Evolutionary conservation across 2,113 vertebrate species (phyloP).

Genomic region (Vireo altiloquus): DNA sequence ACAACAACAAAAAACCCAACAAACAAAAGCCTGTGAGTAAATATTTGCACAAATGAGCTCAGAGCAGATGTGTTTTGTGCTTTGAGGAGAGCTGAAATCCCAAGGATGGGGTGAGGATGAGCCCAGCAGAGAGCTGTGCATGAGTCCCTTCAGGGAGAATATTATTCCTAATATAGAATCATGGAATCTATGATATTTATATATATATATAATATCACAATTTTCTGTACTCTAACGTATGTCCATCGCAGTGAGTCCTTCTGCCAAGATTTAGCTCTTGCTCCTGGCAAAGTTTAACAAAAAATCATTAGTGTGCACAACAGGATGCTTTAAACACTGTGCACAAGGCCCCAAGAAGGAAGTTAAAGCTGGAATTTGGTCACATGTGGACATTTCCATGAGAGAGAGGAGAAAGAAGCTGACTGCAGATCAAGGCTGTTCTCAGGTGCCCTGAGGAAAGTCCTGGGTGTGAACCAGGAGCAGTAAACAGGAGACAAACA

Average conservation of each 20-base stretch:
- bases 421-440: accelerated
- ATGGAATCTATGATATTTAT: not conserved
- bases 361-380: not conserved
- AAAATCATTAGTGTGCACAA: not conserved
- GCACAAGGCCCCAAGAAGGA: not conserved
- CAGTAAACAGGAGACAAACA: not conserved
- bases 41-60: not conserved
- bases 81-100: not conserved
- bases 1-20: not conserved
- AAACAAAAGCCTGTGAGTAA: not conserved
- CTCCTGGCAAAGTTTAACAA: not conserved
- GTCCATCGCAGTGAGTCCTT: not conserved
- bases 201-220: not conserved
- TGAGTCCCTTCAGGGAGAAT: not conserved
- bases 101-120: not conserved
- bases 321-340: not conserved
- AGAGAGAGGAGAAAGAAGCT: not conserved
- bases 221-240: not conserved
- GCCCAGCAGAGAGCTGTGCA: not conserved
- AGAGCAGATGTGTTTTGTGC: not conserved
- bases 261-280: not conserved
- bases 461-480: accelerated
- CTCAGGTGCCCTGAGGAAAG: not conserved
- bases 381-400: accelerated
- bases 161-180: not conserved